Evolutionary conservation across 2,888 invertebrate genomes (phyloP), one percentile per base, ranked within the genome.

Genomic region (Podotricha telesiphe): DNA sequence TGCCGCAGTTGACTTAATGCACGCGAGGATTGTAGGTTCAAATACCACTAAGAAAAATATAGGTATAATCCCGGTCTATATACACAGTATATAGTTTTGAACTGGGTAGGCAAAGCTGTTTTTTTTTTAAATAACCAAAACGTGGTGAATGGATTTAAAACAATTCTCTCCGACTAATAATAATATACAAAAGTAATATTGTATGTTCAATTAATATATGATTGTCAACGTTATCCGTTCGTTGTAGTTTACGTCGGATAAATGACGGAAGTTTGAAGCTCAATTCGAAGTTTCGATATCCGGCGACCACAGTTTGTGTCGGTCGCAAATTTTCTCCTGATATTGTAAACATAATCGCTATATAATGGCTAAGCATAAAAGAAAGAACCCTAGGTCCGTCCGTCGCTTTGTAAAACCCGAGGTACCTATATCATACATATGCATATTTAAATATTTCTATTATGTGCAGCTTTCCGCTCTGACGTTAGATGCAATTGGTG

Each of bases 241-340:
- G 51, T 53, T 53, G 53, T 53, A 53, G 53, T 34, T 53, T 2
- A 53, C 53, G 15, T 53, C 28, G 53, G 53, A 53, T 28, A 28
- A 53, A 53, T 28, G 53, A 53, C 53, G 28, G 53, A 53, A 53
- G 53, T 34, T 53, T 53, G 53, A 53, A 53, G 53, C 51, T 51
- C 51, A n/a, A 51, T 34, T 53, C 28, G n/a, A 28, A 53, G 53
- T 53, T 53, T n/a, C 51, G n/a, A 53, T 34, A 34, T 10, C 53
- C 28, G 15, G 28, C 8, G n/a, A 28, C 53, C 28, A 34, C 53
- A 28, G 28, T 53, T n/a, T n/a, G 37, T 37, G 10, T 55, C 28
- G 17, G 5, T 56, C 13, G 37, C 13, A 7, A 56, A 13, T 22
- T 11, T 37, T 56, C 4, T n/a, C 19, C 11, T 2, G 5, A 20